phyloP scores from a whole-genome alignment of 2,888 invertebrate genomes.

The Nematopogon swammerdamellus region DNA sequence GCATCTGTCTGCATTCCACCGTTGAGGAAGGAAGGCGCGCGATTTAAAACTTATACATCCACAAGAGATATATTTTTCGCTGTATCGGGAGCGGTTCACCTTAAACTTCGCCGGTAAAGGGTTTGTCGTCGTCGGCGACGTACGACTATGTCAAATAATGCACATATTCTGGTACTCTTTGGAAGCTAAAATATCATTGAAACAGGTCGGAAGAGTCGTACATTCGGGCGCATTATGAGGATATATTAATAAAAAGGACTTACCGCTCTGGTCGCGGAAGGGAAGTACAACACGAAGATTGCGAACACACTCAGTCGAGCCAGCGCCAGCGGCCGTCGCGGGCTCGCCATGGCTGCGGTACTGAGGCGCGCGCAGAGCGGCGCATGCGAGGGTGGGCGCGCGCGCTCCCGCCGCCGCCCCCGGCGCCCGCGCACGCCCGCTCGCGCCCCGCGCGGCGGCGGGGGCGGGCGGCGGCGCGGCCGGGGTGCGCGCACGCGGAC shows the following conservation, averaged over 20 bases:
- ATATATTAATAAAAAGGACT: slow-evolving; percentile 25
- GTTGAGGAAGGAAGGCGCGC: no score
- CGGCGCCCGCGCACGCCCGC: not conserved
- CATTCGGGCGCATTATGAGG: no score
- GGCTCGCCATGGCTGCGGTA: slow-evolving; percentile 53
- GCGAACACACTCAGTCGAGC: slow-evolving; percentile 20
- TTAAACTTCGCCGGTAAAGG: no score
- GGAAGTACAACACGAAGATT: slow-evolving; percentile 32
- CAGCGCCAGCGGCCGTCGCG: slow-evolving; percentile 38
- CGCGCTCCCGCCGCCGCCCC: slow-evolving; percentile 9
- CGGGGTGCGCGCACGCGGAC: slow-evolving; percentile 15
- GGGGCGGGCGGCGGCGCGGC: slow-evolving; percentile 21
- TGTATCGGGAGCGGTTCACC: no score
- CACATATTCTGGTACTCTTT: no score
- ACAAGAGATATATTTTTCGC: no score
- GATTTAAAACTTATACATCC: no score
- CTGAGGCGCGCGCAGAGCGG: slow-evolving; percentile 24
- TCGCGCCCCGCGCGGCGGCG: slow-evolving; percentile 7
- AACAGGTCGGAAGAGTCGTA: no score
- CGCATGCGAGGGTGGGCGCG: slow-evolving; percentile 17
- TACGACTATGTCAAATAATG: no score
- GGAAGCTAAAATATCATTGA: no score
- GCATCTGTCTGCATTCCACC: no score
- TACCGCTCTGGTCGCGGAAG: slow-evolving; percentile 30
- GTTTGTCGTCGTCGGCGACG: no score